phyloP scores from a whole-genome alignment of 2,113 vertebrate genomes.

The Antidorcas marsupialis region DNA sequence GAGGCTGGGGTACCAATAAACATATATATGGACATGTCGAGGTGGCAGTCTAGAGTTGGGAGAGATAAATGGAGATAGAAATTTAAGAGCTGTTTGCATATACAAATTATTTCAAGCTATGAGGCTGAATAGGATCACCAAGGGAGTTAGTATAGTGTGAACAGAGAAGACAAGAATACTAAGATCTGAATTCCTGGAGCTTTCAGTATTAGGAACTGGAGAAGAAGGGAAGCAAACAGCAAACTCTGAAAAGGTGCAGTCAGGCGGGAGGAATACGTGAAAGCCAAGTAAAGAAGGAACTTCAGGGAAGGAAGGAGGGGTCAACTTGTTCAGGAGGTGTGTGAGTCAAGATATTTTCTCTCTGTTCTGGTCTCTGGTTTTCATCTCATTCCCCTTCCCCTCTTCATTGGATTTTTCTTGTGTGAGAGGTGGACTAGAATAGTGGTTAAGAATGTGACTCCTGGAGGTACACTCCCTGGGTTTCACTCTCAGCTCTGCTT shows the following conservation, averaged over 20 bases:
- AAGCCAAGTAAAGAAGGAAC: background rate
- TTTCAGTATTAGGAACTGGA: background rate
- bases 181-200: background rate
- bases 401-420: background rate
- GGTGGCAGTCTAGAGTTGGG: background rate
- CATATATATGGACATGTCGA: background rate
- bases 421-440: background rate
- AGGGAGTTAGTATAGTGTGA: background rate
- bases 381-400: background rate
- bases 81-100: background rate
- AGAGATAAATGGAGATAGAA: background rate
- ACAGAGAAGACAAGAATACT: background rate
- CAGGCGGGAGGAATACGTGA: background rate
- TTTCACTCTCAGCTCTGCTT: background rate
- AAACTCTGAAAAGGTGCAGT: background rate
- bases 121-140: background rate
- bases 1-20: background rate
- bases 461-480: background rate
- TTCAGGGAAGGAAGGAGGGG: background rate
- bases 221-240: background rate
- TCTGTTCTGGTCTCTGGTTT: background rate
- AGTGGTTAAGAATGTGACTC: background rate
- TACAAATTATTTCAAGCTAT: background rate
- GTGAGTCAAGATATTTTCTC: background rate
- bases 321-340: background rate